A percentile compares a stretch with the other conserved stretches of the same genome.
Evolutionary conservation across 2,888 invertebrate species (phyloP).

Genomic region (Salpingus planirostris): DNA sequence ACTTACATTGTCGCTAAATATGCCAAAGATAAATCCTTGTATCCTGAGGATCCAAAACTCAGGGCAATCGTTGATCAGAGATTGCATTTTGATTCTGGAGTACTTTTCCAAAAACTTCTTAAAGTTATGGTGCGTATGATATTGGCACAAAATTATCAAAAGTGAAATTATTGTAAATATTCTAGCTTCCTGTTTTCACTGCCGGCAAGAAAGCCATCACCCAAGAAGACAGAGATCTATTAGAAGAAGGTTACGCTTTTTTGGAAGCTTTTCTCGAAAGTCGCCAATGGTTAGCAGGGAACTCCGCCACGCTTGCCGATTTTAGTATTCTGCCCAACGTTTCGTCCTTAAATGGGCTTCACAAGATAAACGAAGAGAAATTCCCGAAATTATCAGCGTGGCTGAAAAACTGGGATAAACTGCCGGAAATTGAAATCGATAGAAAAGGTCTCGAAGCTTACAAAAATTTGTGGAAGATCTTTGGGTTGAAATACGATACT

Average conservation of each 20-base stretch:
- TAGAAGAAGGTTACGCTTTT: slow-evolving; percentile 33
- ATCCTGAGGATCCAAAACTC: slow-evolving; percentile 46
- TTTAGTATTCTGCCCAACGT: slow-evolving; percentile 20
- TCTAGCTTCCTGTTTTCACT: too few relatives aligned
- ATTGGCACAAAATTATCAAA: too few relatives aligned
- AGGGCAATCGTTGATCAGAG: slow-evolving; percentile 49
- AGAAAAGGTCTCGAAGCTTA: slow-evolving; percentile 17
- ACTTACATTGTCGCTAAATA: slow-evolving; percentile 48
- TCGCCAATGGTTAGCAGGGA: slow-evolving; percentile 19
- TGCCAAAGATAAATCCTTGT: slow-evolving; percentile 45
- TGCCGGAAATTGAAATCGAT: slow-evolving; percentile 23
- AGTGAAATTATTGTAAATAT: too few relatives aligned
- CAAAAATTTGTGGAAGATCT: too few relatives aligned
- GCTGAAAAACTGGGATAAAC: slow-evolving; percentile 18
- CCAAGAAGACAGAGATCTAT: slow-evolving; percentile 24
- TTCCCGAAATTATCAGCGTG: slow-evolving; percentile 32
- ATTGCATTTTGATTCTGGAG: slow-evolving; percentile 46
- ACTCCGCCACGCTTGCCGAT: slow-evolving; percentile 23
- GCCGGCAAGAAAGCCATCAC: slow-evolving; percentile 24
- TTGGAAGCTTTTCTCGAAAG: slow-evolving; percentile 33
- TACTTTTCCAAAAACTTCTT: too few relatives aligned
- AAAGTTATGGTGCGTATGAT: too few relatives aligned
- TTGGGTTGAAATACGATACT: too few relatives aligned
- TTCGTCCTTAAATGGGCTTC: slow-evolving; percentile 13
- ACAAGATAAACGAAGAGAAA: slow-evolving; percentile 24